Evolutionary conservation across 2,113 vertebrate genomes (phyloP).

Genomic region (Odobenus rosmarus): DNA sequence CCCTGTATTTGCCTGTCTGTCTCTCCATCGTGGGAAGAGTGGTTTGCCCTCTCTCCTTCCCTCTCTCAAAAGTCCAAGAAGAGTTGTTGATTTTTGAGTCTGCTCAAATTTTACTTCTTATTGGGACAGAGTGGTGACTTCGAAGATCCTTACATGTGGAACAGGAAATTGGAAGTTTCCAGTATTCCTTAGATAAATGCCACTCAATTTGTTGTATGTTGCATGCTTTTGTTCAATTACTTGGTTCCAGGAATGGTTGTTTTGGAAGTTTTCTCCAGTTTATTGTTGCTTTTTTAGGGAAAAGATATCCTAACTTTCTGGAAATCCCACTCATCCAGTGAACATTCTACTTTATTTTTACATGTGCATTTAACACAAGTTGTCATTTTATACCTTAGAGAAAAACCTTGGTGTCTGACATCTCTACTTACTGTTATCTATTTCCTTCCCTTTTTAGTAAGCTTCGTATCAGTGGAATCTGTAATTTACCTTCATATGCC

Average conservation of each 20-base stretch:
- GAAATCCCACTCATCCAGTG: background rate
- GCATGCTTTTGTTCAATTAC: background rate
- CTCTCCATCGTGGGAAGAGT: background rate
- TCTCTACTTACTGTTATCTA: background rate
- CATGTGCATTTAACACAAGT: background rate
- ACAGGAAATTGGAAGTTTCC: background rate
- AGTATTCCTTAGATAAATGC: background rate
- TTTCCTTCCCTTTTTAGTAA: background rate
- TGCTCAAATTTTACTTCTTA: background rate
- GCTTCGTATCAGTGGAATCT: background rate
- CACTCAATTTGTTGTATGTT: background rate
- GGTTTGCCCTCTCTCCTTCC: background rate
- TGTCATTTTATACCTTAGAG: background rate
- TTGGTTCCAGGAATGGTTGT: background rate
- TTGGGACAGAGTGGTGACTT: background rate
- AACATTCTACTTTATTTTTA: background rate
- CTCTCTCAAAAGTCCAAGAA: background rate
- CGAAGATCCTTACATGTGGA: background rate
- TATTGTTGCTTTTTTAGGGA: background rate
- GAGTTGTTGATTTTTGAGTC: background rate
- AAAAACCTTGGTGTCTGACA: background rate
- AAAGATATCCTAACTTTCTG: background rate
- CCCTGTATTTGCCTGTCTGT: background rate
- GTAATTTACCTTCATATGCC: background rate
- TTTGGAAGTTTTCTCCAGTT: background rate